Evolutionary conservation across 2,113 vertebrate species (phyloP).

Genomic region (Ibidorhyncha struthersii): DNA sequence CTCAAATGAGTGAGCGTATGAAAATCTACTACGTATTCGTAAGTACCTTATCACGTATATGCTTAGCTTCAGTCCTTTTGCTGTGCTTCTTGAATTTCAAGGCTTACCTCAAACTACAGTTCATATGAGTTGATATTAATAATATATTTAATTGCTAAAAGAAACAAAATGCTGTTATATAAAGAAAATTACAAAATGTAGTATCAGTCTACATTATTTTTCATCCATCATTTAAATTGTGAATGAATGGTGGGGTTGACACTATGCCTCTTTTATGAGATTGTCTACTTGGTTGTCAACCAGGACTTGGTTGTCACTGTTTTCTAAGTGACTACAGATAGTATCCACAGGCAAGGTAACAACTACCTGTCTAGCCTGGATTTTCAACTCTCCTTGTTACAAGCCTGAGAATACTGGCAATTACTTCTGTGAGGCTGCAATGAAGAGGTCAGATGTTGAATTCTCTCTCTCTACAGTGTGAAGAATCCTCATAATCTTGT

Average conservation of each 20-base stretch:
- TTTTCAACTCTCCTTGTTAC: not conserved
- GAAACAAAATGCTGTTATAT: not conserved
- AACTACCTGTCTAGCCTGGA: too few species aligned
- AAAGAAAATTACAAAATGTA: not conserved
- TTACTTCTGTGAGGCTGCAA: not conserved
- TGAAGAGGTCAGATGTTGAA: not conserved
- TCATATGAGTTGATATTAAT: not conserved
- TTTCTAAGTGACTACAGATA: not conserved
- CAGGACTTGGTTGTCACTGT: not conserved
- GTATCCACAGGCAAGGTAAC: too few species aligned
- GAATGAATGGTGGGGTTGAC: not conserved
- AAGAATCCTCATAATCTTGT: not conserved
- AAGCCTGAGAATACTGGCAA: not conserved
- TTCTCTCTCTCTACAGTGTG: not conserved
- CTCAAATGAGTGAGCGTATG: not conserved
- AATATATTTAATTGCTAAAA: not conserved
- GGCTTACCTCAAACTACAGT: not conserved
- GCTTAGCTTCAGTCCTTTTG: not conserved
- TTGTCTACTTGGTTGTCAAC: not conserved
- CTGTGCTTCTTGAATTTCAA: not conserved
- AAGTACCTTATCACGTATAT: not conserved
- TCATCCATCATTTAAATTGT: not conserved
- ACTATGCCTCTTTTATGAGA: not conserved
- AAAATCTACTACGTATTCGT: not conserved
- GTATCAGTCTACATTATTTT: not conserved